Percentiles rank a stretch among this genome's conserved stretches.
Evolutionary conservation across 2,797 vertebrate species (phyloP).

Genomic region (Pangasius krempfi): DNA sequence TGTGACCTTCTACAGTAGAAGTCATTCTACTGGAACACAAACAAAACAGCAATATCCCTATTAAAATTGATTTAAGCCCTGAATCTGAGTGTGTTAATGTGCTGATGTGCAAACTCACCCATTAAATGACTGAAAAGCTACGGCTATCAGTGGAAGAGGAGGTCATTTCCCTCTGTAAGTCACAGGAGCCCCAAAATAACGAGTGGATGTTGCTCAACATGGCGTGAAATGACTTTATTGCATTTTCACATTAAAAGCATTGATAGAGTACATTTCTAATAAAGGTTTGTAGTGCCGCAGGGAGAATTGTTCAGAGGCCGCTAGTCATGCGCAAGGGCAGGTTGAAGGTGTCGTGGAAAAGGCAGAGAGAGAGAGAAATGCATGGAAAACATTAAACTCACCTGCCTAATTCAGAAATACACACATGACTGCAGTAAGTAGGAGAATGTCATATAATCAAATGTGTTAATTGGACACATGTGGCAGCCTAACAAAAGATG

Average conservation of each 20-base stretch:
- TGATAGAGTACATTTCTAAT: slow-evolving; percentile 80
- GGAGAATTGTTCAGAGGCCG: slow-evolving; percentile 68
- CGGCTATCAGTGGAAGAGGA: slow-evolving; percentile 45
- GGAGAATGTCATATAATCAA: slow-evolving; percentile 35
- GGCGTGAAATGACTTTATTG: slow-evolving; percentile 83
- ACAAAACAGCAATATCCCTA: slow-evolving; percentile 6
- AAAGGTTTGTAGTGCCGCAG: slow-evolving; percentile 70
- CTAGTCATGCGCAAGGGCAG: slow-evolving; percentile 68
- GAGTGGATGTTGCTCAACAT: slow-evolving; percentile 78
- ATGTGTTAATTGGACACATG: slow-evolving; percentile 16
- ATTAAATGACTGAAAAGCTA: slow-evolving; percentile 39
- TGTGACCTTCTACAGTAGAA: neutral
- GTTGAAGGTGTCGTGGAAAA: slow-evolving; percentile 62
- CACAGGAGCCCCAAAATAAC: slow-evolving; percentile 74
- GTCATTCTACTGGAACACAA: neutral
- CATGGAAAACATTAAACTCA: slow-evolving; percentile 63
- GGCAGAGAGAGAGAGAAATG: slow-evolving; percentile 43
- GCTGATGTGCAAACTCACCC: slow-evolving; percentile 27
- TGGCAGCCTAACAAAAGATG: slow-evolving; percentile 20
- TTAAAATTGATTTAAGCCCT: slow-evolving; percentile 18
- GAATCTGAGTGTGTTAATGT: slow-evolving; percentile 28
- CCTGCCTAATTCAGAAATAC: slow-evolving; percentile 50
- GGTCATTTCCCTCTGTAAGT: slow-evolving; percentile 63
- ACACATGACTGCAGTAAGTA: slow-evolving; percentile 16
- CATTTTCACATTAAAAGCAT: slow-evolving; percentile 80